Conservation (phyloP, 2,888 invertebrate genomes). For the Salpingus planirostris region DNA sequence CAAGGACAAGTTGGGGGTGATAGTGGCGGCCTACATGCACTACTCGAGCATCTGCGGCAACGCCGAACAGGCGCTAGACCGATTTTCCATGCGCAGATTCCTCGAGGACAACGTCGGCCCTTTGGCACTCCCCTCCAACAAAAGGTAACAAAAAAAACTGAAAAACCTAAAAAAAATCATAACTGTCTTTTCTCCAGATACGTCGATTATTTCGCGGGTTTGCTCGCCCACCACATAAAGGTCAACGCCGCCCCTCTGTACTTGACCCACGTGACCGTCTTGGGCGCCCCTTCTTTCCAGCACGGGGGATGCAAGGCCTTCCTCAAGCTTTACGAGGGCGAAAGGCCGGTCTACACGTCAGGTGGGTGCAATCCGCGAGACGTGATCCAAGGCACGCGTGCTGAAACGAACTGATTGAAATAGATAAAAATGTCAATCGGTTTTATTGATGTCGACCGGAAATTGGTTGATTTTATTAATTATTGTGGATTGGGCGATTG, state of each 20-base stretch:
- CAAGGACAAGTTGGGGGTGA: slow-evolving; percentile 75
- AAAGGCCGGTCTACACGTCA: slow-evolving; percentile 82
- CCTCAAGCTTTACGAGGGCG: slow-evolving; percentile 84
- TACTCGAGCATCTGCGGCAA: slow-evolving; percentile 89
- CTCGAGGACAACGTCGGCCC: slow-evolving; percentile 73
- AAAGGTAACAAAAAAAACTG: slow-evolving; percentile 47
- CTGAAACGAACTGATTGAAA: too few relatives aligned
- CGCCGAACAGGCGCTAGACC: slow-evolving; percentile 74
- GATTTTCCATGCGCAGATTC: slow-evolving; percentile 87
- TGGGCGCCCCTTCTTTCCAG: slow-evolving; percentile 68
- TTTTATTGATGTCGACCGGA: too few relatives aligned
- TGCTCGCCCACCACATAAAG: slow-evolving; percentile 79
- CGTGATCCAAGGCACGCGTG: slow-evolving; percentile 17
- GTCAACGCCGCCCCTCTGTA: slow-evolving; percentile 82
- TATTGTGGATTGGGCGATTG: too few relatives aligned
- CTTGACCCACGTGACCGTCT: slow-evolving; percentile 76
- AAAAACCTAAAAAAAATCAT: not conserved
- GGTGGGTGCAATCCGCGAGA: slow-evolving; percentile 46
- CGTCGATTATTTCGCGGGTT: slow-evolving; percentile 84
- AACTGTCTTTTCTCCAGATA: slow-evolving; percentile 52
- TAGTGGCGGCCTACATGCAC: slow-evolving; percentile 89
- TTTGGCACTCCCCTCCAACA: slow-evolving; percentile 64
- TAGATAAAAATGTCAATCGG: too few relatives aligned
- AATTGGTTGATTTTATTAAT: too few relatives aligned
- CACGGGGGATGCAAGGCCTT: slow-evolving; percentile 63